Conservation (phyloP, 2,888 invertebrate species). For the Orthonychiurus folsomi region DNA sequence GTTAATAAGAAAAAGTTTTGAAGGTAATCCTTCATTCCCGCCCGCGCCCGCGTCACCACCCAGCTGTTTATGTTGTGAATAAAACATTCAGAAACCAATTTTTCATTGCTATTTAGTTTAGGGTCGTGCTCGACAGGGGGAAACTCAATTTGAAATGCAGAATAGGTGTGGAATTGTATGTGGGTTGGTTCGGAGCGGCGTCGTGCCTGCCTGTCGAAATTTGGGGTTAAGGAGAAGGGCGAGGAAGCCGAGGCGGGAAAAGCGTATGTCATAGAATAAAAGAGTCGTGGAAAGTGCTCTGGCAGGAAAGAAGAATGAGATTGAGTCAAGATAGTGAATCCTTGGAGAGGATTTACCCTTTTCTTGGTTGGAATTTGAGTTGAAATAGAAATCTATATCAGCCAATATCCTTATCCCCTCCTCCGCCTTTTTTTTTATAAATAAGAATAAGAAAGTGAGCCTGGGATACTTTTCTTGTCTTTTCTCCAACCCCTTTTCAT, state of each 20-base stretch:
- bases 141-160: not conserved
- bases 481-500: not conserved
- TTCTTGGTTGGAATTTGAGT: slow-evolving; percentile 1
- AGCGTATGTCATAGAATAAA: not conserved
- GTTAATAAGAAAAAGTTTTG: no score
- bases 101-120: no score
- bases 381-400: slow-evolving; percentile 8
- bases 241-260: not conserved
- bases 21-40: no score
- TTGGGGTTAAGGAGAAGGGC: not conserved
- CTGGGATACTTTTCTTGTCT: not conserved
- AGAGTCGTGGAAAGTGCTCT: not conserved
- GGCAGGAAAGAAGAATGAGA: slow-evolving; percentile 2
- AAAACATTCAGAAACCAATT: no score
- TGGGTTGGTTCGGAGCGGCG: no score
- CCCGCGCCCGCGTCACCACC: no score
- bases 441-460: not conserved
- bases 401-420: slow-evolving; percentile 1
- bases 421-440: slow-evolving; percentile 1
- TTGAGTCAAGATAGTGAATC: slow-evolving; percentile 8
- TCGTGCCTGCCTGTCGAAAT: not conserved
- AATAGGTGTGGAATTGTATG: no score
- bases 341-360: slow-evolving; percentile 8
- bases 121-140: no score
- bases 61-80: no score